These are phyloP conservation scores for Acleris literana DNA, from an alignment of 2,888 invertebrate species.

Conservation along the genomic window DNA sequence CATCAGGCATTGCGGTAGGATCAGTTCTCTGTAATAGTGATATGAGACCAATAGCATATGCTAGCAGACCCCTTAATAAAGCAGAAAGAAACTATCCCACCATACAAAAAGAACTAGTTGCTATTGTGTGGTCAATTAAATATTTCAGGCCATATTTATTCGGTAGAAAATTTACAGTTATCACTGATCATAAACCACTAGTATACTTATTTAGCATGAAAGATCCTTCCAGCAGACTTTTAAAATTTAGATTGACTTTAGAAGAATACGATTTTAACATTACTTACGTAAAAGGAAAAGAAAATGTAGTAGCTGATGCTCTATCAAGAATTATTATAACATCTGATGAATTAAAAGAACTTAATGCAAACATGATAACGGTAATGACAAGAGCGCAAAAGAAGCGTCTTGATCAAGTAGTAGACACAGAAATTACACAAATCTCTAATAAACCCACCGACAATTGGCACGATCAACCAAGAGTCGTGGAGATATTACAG, in stretches of 20 bases:
- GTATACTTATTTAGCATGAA: slow-evolving; percentile 34
- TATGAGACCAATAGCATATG: too few relatives aligned
- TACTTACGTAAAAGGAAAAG: slow-evolving; percentile 18
- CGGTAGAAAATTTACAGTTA: slow-evolving; percentile 7
- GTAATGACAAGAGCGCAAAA: slow-evolving; percentile 32
- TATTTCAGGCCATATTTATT: background rate
- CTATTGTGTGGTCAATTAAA: slow-evolving; percentile 33
- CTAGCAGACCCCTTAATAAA: slow-evolving; percentile 27
- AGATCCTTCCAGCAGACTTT: slow-evolving; percentile 35
- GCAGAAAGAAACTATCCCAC: too few relatives aligned
- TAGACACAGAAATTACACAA: slow-evolving; percentile 17
- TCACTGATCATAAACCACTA: slow-evolving; percentile 36
- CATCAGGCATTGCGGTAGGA: background rate
- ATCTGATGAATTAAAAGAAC: slow-evolving; percentile 27
- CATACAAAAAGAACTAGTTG: slow-evolving; percentile 35
- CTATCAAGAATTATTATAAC: slow-evolving; percentile 28
- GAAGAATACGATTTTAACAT: slow-evolving; percentile 12
- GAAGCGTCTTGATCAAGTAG: slow-evolving; percentile 17
- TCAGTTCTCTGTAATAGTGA: too few relatives aligned
- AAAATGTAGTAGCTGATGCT: slow-evolving; percentile 33
- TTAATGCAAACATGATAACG: slow-evolving; percentile 28
- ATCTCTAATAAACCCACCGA: slow-evolving; percentile 30
- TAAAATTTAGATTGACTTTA: slow-evolving; percentile 31
- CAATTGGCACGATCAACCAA: slow-evolving; percentile 39
- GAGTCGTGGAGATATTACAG: slow-evolving; percentile 38